Evolutionary conservation across 2,113 vertebrate species (phyloP).

Genomic region (Aptenodytes forsteri): DNA sequence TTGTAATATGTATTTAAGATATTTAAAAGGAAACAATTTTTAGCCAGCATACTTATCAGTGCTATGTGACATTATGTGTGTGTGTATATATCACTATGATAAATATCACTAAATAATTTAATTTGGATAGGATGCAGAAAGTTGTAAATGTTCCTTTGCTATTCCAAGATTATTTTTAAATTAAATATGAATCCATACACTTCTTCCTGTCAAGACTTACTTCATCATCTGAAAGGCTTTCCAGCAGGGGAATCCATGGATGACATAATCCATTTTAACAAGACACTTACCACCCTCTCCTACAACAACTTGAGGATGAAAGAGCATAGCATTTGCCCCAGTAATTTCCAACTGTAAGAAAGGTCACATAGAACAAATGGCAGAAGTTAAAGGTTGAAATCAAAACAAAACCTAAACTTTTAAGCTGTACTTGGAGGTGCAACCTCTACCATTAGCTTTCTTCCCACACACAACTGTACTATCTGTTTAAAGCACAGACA

Average conservation of each 20-base stretch:
- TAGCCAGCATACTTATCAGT: background rate
- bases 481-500: background rate
- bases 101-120: background rate
- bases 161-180: background rate
- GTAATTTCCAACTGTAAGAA: constrained; percentile 23
- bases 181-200: background rate
- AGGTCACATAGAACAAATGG: constrained; percentile 30
- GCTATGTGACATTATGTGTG: background rate
- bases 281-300: background rate
- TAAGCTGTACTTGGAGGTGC: background rate
- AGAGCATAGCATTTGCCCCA: constrained; percentile 9
- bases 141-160: background rate
- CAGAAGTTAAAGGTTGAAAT: constrained; percentile 18
- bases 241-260: background rate
- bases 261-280: constrained; percentile 37
- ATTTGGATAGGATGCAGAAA: background rate
- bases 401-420: constrained; percentile 35
- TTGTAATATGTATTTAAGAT: background rate
- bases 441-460: background rate
- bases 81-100: background rate
- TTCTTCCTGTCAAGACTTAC: background rate
- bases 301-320: background rate
- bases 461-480: background rate
- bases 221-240: background rate
- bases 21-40: background rate